Conservation (phyloP, 2,888 invertebrate genomes). For the Drosophila buzzatii region DNA sequence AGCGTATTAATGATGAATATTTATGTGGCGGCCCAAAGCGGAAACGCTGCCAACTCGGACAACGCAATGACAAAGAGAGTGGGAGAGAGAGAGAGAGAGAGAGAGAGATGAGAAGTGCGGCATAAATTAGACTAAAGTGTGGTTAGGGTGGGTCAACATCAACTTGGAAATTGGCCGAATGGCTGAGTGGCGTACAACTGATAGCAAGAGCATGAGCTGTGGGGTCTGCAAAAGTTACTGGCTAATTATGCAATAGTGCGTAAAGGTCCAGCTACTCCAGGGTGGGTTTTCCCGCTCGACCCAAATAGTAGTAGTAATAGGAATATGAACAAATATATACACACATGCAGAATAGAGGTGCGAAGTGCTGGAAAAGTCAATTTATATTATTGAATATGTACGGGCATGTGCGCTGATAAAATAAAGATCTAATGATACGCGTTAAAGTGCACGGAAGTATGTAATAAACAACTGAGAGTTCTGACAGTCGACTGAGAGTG, state of each 20-base stretch:
- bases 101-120: constrained; percentile 55
- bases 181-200: constrained; percentile 54
- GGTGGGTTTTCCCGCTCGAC: constrained; percentile 16
- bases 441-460: constrained; percentile 10
- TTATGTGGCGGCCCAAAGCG: constrained; percentile 74
- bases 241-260: constrained; percentile 74
- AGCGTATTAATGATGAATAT: constrained; percentile 82
- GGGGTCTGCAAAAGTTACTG: constrained; percentile 42
- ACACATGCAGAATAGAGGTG: constrained; percentile 17
- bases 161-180: constrained; percentile 41
- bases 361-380: constrained; percentile 44
- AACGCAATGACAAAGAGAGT: constrained; percentile 14
- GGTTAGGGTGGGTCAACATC: constrained; percentile 63
- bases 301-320: constrained; percentile 6
- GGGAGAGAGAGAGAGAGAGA: neutral
- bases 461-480: constrained; percentile 4
- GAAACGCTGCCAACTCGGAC: constrained; percentile 54
- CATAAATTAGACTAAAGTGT: constrained; percentile 79
- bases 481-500: neutral
- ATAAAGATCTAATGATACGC: constrained; percentile 29
- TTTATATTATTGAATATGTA: constrained; percentile 34
- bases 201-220: constrained; percentile 49
- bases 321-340: neutral
- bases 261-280: constrained; percentile 47
- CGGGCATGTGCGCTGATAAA: constrained; percentile 15